Conservation (phyloP, 23 tunicate species). For the Diplosoma virens region DNA sequence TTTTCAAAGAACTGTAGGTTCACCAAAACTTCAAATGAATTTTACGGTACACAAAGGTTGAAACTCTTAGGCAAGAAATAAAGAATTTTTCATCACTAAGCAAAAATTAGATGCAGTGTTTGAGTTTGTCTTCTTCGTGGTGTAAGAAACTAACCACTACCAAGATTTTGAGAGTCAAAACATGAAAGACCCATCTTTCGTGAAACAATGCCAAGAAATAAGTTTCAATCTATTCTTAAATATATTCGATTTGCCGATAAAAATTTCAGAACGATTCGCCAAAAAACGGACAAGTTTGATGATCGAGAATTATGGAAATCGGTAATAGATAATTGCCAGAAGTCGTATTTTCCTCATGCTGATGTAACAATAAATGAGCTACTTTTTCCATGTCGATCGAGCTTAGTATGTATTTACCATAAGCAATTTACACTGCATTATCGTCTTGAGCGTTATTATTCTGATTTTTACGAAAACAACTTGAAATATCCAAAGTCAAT, state of each 20-base stretch:
- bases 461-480: background rate
- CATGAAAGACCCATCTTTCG: slow-evolving; percentile 23
- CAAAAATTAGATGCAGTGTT: slow-evolving; percentile 11
- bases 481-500: slow-evolving; percentile 14
- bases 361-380: background rate
- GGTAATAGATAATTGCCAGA: slow-evolving; percentile 12
- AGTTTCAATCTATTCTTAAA: slow-evolving; percentile 11
- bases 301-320: slow-evolving; percentile 11
- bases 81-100: background rate
- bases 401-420: background rate
- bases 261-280: slow-evolving; percentile 3
- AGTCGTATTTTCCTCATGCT: too few species aligned
- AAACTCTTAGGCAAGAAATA: slow-evolving; percentile 21
- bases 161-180: slow-evolving; percentile 12
- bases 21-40: too few species aligned
- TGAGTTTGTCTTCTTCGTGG: slow-evolving; percentile 17
- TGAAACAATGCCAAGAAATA: slow-evolving; percentile 30
- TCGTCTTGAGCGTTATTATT: background rate
- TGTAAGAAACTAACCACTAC: background rate
- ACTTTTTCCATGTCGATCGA: slow-evolving; percentile 1
- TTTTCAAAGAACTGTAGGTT: too few species aligned
- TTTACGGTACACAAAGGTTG: slow-evolving; percentile 6
- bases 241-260: slow-evolving; percentile 7
- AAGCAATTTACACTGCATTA: background rate
- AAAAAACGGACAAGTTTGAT: background rate